Conservation (phyloP, 2,888 invertebrate genomes). For the Argyra leucocephala region DNA sequence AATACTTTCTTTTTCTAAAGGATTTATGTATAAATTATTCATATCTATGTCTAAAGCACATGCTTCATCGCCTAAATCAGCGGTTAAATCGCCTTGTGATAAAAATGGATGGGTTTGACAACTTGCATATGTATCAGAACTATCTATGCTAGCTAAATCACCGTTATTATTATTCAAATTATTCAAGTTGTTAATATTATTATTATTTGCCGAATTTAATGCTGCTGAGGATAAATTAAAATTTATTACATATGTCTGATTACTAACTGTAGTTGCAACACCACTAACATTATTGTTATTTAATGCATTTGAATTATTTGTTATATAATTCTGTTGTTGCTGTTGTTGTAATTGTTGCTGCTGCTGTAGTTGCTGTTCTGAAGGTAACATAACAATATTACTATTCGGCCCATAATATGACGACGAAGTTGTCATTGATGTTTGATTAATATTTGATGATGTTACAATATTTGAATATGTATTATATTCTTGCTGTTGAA, state of each 20-base stretch:
- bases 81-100: constrained; percentile 69
- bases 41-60: constrained; percentile 49
- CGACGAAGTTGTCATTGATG: constrained; percentile 37
- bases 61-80: constrained; percentile 44
- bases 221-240: constrained; percentile 35
- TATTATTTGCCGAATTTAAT: constrained; percentile 21
- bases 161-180: constrained; percentile 44
- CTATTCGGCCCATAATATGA: constrained; percentile 41
- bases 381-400: constrained; percentile 40
- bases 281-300: constrained; percentile 28
- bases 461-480: background rate
- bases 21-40: constrained; percentile 82
- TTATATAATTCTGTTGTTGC: constrained; percentile 28
- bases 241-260: constrained; percentile 13
- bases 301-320: constrained; percentile 26
- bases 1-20: constrained; percentile 55
- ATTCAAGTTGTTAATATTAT: constrained; percentile 36
- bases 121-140: constrained; percentile 92
- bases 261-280: constrained; percentile 18
- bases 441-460: constrained; percentile 15
- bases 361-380: constrained; percentile 37
- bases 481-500: constrained; percentile 18
- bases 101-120: constrained; percentile 92
- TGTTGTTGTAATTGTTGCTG: too few species aligned
- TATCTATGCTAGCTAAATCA: constrained; percentile 54